Evolutionary conservation across 92 coral and sea anemone species (phyloP).

Genomic region (Scolanthus callimorphus): DNA sequence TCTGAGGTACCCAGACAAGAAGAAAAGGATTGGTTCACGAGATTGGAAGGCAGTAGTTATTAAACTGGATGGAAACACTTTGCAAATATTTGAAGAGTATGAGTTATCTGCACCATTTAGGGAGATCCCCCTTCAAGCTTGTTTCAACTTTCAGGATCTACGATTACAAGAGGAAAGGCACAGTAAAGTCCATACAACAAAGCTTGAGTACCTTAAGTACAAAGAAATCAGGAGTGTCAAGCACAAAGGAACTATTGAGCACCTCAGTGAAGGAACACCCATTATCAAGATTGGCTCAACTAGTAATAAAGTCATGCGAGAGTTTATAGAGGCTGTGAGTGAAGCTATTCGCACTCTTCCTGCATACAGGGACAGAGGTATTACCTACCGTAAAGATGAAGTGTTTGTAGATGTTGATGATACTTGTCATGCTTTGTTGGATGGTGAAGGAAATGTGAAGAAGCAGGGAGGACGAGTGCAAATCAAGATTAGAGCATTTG

Average conservation of each 20-base stretch:
- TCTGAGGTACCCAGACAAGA: slow-evolving; percentile 91
- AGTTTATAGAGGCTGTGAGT: slow-evolving; percentile 74
- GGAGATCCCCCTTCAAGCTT: slow-evolving; percentile 92
- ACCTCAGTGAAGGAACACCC: slow-evolving; percentile 74
- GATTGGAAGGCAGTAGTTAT: slow-evolving; percentile 90
- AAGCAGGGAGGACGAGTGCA: slow-evolving; percentile 77
- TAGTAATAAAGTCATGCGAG: slow-evolving; percentile 67
- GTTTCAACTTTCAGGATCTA: slow-evolving; percentile 71
- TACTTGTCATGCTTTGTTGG: slow-evolving; percentile 64
- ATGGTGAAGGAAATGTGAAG: slow-evolving; percentile 71
- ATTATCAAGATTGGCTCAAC: slow-evolving; percentile 83
- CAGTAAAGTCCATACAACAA: slow-evolving; percentile 85
- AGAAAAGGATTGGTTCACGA: slow-evolving; percentile 77
- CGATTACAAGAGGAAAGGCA: slow-evolving; percentile 66
- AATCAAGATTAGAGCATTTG: slow-evolving; percentile 78
- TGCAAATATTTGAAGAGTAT: slow-evolving; percentile 87
- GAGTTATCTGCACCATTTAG: slow-evolving; percentile 94
- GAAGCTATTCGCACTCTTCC: slow-evolving; percentile 85
- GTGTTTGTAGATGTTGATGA: slow-evolving; percentile 94
- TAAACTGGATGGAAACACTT: slow-evolving; percentile 81
- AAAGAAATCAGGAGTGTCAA: slow-evolving; percentile 75
- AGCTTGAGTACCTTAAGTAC: slow-evolving; percentile 84
- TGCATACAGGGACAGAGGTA: slow-evolving; percentile 91
- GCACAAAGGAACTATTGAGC: slow-evolving; percentile 75
- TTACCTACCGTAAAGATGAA: slow-evolving; percentile 89